Conservation (phyloP, 2,888 invertebrate species). For the Luperina nickerlii region DNA sequence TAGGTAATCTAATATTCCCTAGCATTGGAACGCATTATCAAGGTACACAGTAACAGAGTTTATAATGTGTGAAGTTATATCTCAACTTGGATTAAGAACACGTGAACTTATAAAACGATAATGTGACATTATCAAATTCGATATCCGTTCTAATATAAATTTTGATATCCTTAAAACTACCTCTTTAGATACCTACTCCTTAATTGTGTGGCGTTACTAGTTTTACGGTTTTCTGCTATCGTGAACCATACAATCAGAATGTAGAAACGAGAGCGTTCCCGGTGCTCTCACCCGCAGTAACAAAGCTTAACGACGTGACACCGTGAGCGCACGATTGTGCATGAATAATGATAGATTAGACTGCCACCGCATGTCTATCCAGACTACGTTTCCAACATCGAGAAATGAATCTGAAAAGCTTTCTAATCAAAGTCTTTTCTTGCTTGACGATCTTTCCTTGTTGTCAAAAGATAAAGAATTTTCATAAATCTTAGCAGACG, state of each 20-base stretch:
- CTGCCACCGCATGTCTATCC: conserved; percentile 7
- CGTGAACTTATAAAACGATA: conserved; percentile 11
- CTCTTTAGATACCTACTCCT: not conserved
- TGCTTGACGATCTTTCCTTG: not conserved
- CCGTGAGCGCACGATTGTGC: conserved; percentile 31
- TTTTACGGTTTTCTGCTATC: not conserved
- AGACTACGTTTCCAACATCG: conserved; percentile 1
- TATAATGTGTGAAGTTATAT: conserved; percentile 25
- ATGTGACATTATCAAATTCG: conserved; percentile 15
- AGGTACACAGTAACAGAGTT: conserved; percentile 30
- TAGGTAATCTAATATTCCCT: conserved; percentile 8
- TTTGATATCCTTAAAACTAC: not conserved
- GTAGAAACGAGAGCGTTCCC: conserved; percentile 8
- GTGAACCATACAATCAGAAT: conserved; percentile 15
- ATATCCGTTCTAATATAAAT: conserved; percentile 15
- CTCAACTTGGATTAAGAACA: conserved; percentile 12
- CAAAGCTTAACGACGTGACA: conserved; percentile 33
- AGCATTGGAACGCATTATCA: conserved; percentile 24
- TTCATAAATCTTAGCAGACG: not conserved
- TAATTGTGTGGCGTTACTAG: not conserved
- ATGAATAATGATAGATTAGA: conserved; percentile 28
- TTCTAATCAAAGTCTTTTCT: not conserved
- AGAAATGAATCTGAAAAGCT: conserved; percentile 12
- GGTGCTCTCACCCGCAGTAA: not conserved
- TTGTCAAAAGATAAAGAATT: conserved; percentile 1